Evolutionary conservation across 2,113 vertebrate species (phyloP).

Genomic region (Scopus umbretta): DNA sequence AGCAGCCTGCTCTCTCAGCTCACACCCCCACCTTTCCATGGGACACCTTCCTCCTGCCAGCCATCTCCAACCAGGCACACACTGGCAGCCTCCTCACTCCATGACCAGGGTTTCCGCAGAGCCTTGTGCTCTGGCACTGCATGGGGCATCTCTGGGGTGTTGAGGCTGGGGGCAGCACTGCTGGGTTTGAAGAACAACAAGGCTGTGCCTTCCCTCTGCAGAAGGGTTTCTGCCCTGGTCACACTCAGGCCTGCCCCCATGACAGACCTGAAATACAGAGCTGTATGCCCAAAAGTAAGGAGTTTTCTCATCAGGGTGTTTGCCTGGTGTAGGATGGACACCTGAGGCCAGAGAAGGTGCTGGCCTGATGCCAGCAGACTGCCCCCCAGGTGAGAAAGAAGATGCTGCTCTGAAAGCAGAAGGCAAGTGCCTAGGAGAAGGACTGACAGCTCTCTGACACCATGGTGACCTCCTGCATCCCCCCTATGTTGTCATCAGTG

Average conservation of each 20-base stretch:
- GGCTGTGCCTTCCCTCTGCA: background rate
- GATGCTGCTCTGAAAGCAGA: background rate
- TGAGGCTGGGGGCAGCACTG: background rate
- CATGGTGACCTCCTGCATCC: background rate
- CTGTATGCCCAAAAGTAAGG: background rate
- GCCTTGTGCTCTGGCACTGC: background rate
- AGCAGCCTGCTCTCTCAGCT: background rate
- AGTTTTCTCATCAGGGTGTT: background rate
- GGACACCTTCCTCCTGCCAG: background rate
- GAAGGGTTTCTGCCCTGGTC: background rate
- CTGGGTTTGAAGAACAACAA: background rate
- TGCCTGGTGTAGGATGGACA: background rate
- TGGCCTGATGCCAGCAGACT: background rate
- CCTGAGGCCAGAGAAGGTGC: background rate
- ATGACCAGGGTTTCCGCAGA: background rate
- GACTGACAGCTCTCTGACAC: background rate
- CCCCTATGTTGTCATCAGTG: background rate
- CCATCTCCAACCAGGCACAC: background rate
- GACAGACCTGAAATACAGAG: background rate
- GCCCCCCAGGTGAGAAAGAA: background rate
- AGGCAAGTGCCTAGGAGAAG: background rate
- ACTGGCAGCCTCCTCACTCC: background rate
- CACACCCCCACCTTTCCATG: background rate
- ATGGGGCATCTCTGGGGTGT: background rate
- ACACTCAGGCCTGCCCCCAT: rapidly evolving